These are phyloP conservation scores for Silurus asotus DNA, from an alignment of 2,113 vertebrate species.

Conservation along the genomic window DNA sequence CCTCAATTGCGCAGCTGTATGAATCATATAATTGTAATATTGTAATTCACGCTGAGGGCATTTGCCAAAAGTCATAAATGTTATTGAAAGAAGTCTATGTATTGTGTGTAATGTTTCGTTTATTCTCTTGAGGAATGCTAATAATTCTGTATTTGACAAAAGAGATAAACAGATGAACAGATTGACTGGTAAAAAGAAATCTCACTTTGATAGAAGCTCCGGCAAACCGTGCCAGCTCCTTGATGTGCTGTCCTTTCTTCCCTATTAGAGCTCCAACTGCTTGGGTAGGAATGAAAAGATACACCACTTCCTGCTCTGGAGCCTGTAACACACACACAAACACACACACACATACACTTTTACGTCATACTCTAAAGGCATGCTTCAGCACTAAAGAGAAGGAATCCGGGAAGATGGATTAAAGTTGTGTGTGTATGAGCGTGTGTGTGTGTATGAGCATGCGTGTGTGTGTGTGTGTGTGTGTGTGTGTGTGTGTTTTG, in stretches of 20 bases:
- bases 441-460: neutral
- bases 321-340: slow-evolving; percentile 64
- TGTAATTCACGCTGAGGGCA: no score
- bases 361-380: neutral
- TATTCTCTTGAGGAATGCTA: neutral
- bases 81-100: no score
- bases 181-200: neutral
- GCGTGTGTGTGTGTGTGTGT: neutral
- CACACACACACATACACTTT: slow-evolving; percentile 13
- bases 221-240: slow-evolving; percentile 90
- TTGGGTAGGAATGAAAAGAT: slow-evolving; percentile 94
- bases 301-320: slow-evolving; percentile 90
- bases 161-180: neutral
- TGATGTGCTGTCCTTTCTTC: slow-evolving; percentile 96
- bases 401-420: slow-evolving; percentile 6
- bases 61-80: no score
- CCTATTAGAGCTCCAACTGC: slow-evolving; percentile 94
- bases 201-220: slow-evolving; percentile 95
- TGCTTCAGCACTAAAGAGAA: neutral
- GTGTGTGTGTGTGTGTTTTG: neutral
- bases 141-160: neutral
- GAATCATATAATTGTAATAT: no score
- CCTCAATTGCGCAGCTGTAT: no score
- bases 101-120: neutral
- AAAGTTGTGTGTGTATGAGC: neutral